phyloP scores from a whole-genome alignment of 2,888 invertebrate genomes.

The Meganola albula region DNA sequence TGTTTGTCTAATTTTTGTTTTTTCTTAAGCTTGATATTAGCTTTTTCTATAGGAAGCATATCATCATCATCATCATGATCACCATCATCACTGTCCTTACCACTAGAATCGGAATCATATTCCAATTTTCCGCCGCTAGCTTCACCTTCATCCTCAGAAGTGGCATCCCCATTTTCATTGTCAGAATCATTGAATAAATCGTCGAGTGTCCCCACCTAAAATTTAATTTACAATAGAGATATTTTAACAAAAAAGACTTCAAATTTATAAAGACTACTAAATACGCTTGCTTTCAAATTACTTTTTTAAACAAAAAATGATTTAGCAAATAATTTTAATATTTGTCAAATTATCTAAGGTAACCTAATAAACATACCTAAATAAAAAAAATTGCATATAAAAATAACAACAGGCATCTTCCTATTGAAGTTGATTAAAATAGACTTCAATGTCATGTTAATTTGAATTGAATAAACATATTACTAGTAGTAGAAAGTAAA shows the following conservation, averaged over 20 bases:
- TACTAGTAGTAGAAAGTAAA: no score
- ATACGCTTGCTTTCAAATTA: no score
- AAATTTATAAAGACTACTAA: no score
- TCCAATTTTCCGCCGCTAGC: constrained; percentile 41
- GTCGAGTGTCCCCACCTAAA: constrained; percentile 71
- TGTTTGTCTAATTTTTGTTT: constrained; percentile 83
- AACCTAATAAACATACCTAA: no score
- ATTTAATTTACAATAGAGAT: constrained; percentile 6
- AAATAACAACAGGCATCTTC: no score
- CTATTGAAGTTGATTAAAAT: no score
- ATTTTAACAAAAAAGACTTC: constrained; percentile 3
- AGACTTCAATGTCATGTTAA: no score
- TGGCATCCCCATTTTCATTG: constrained; percentile 48
- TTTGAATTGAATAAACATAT: no score
- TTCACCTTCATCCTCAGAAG: constrained; percentile 50
- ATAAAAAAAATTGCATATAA: no score
- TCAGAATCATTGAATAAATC: constrained; percentile 74
- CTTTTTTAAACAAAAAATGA: no score
- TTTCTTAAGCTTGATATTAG: constrained; percentile 85
- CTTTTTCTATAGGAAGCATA: constrained; percentile 91
- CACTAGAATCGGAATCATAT: constrained; percentile 58
- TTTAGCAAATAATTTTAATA: no score
- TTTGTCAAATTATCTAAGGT: no score
- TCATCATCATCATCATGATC: constrained; percentile 80
- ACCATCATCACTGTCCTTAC: constrained; percentile 64